Evolutionary conservation across 2,888 invertebrate genomes (phyloP).

Genomic region (Leucophenga montana): DNA sequence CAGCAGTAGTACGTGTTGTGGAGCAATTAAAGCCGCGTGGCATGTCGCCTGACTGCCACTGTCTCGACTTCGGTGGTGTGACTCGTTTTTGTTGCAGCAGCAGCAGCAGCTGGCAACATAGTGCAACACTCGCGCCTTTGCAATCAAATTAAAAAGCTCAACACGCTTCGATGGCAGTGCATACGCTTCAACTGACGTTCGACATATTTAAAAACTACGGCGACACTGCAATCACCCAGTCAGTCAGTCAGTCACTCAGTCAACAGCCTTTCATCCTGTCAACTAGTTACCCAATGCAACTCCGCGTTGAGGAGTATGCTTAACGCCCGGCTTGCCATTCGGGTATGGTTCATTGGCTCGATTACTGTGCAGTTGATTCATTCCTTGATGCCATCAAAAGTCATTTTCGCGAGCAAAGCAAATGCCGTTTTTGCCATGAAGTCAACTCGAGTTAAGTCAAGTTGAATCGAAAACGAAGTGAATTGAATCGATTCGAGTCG

Average conservation of each 20-base stretch:
- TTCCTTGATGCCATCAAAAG: conserved; percentile 17
- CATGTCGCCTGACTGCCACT: too few relatives aligned
- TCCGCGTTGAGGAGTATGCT: background rate
- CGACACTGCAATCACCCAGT: background rate
- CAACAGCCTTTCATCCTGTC: background rate
- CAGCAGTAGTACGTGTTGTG: background rate
- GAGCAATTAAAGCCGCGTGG: background rate
- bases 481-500: too few relatives aligned
- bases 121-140: conserved; percentile 12
- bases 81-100: background rate
- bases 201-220: background rate
- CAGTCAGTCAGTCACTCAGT: background rate
- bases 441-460: background rate
- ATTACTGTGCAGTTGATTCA: background rate
- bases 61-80: too few relatives aligned
- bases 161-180: conserved; percentile 36
- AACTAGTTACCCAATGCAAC: background rate
- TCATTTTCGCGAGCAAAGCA: conserved; percentile 11
- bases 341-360: conserved; percentile 15
- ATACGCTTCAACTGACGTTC: background rate
- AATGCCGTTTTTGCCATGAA: background rate
- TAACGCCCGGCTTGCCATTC: background rate
- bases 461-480: too few relatives aligned
- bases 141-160: conserved; percentile 48
- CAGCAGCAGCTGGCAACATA: conserved; percentile 22